Evolutionary conservation across 2,113 vertebrate genomes (phyloP).

Genomic region (Raja brachyura): DNA sequence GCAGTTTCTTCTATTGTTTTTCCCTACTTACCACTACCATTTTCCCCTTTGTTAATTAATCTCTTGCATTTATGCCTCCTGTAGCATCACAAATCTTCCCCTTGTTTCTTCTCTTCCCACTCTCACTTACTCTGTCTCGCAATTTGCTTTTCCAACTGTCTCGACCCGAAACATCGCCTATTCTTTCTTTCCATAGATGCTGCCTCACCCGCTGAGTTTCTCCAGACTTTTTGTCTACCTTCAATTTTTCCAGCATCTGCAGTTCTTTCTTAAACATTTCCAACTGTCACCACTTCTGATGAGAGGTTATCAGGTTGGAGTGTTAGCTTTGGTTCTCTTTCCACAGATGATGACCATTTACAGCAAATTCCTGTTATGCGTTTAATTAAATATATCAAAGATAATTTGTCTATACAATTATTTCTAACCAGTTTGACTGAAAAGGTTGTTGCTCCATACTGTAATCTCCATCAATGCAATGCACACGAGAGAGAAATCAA

Average conservation of each 20-base stretch:
- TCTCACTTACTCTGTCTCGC: background rate
- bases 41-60: background rate
- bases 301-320: too few relatives aligned
- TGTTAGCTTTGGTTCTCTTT: background rate
- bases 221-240: too few relatives aligned
- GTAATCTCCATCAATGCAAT: background rate
- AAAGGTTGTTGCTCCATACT: background rate
- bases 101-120: background rate
- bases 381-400: slow-evolving; percentile 10
- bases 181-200: too few relatives aligned
- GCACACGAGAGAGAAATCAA: background rate
- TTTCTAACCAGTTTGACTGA: background rate
- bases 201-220: too few relatives aligned
- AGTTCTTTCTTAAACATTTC: too few relatives aligned
- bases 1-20: background rate
- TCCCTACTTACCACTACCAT: background rate
- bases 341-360: background rate
- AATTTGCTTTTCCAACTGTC: background rate
- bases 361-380: background rate
- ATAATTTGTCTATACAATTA: background rate
- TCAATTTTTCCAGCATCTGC: too few relatives aligned
- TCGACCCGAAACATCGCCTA: too few relatives aligned
- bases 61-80: background rate
- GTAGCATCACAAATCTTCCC: background rate
- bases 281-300: background rate